Evolutionary conservation across 2,888 invertebrate genomes (phyloP).

Genomic region (Emmelina monodactyla): DNA sequence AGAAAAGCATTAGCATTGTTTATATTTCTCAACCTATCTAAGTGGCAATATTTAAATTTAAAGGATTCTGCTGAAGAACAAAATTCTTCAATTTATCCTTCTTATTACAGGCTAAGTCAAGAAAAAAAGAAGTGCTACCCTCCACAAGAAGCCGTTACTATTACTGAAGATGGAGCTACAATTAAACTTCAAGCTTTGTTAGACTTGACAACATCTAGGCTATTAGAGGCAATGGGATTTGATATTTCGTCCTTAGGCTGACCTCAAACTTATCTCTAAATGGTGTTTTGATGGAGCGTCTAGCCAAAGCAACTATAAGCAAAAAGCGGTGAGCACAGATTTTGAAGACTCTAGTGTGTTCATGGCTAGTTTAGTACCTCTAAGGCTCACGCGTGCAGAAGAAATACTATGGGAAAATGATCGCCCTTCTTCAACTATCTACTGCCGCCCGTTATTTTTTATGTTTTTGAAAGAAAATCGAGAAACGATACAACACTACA

Average conservation of each 20-base stretch:
- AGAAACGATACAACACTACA: slow-evolving; percentile 7
- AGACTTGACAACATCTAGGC: slow-evolving; percentile 7
- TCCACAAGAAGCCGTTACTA: no score
- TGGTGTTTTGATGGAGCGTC: slow-evolving; percentile 12
- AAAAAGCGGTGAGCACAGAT: neutral
- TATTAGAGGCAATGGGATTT: no score
- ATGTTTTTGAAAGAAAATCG: slow-evolving; percentile 9
- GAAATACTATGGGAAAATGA: slow-evolving; percentile 9
- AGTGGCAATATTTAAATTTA: no score
- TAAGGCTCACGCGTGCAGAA: slow-evolving; percentile 5
- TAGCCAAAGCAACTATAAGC: slow-evolving; percentile 10
- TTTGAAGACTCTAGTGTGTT: neutral
- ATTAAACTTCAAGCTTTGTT: slow-evolving; percentile 10
- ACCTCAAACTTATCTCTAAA: slow-evolving; percentile 7
- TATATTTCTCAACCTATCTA: no score
- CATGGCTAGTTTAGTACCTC: slow-evolving; percentile 9
- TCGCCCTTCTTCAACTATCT: slow-evolving; percentile 6
- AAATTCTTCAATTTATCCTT: no score
- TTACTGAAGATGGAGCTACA: no score
- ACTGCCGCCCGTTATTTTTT: slow-evolving; percentile 12
- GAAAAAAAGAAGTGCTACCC: no score
- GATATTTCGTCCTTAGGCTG: no score
- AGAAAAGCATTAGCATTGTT: no score
- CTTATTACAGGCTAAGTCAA: no score
- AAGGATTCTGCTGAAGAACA: no score